These are phyloP conservation scores for Oryzias celebensis DNA, from an alignment of 2,113 vertebrate species.

Conservation along the genomic window DNA sequence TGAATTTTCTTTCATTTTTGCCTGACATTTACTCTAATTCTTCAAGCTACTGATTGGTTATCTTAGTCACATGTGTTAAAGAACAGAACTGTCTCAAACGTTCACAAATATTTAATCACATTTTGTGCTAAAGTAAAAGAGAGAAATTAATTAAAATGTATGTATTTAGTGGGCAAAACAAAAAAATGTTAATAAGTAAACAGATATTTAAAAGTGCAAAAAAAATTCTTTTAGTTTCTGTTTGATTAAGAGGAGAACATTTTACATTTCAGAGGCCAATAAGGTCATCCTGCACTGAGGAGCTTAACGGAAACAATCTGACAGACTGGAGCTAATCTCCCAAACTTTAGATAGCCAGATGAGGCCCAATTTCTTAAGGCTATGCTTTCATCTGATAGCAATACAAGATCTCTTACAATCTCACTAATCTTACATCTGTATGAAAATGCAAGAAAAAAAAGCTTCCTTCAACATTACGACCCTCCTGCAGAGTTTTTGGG, in stretches of 20 bases:
- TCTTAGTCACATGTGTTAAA: no score
- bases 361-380: constrained; percentile 57
- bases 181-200: background rate
- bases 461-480: background rate
- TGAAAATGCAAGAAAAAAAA: constrained; percentile 31
- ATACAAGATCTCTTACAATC: constrained; percentile 55
- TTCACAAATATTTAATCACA: no score
- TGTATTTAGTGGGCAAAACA: no score
- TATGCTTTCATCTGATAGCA: constrained; percentile 50
- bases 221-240: constrained; percentile 8
- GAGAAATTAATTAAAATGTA: no score
- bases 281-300: constrained; percentile 36
- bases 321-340: constrained; percentile 61
- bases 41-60: no score
- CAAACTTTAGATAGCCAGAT: constrained; percentile 59
- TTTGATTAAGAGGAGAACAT: constrained; percentile 38
- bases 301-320: constrained; percentile 58
- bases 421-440: constrained; percentile 63
- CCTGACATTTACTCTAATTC: no score
- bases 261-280: constrained; percentile 46
- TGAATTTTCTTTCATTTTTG: no score
- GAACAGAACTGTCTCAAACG: no score
- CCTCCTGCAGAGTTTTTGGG: constrained; percentile 37
- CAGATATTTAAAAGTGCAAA: background rate
- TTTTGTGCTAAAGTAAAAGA: no score